phyloP scores from a whole-genome alignment of 2,797 vertebrate species.

The Sebastes hopkinsi region DNA sequence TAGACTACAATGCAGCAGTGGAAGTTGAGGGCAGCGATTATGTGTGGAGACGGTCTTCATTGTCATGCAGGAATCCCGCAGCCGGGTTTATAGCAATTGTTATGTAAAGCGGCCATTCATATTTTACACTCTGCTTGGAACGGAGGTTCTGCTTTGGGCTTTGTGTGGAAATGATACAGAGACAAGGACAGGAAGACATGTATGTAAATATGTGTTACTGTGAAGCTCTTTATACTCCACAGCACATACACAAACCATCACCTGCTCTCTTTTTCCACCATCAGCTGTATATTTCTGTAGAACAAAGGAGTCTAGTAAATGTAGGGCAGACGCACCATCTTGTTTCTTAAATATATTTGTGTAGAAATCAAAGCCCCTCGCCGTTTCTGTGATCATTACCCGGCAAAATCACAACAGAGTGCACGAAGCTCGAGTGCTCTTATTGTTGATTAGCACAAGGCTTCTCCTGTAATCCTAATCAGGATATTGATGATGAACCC shows the following conservation, averaged over 20 bases:
- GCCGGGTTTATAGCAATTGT: constrained; percentile 65
- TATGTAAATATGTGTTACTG: constrained; percentile 33
- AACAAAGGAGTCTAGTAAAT: constrained; percentile 25
- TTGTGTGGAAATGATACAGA: constrained; percentile 47
- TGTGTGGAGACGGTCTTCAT: constrained; percentile 59
- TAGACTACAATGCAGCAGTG: constrained; percentile 43
- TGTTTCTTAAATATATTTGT: constrained; percentile 58
- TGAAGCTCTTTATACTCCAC: neutral
- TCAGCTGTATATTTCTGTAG: constrained; percentile 15
- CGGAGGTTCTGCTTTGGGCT: constrained; percentile 24
- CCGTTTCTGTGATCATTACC: constrained; percentile 38
- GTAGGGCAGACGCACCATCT: constrained; percentile 6
- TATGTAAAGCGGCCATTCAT: constrained; percentile 75
- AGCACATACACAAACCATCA: neutral
- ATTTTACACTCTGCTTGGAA: constrained; percentile 49
- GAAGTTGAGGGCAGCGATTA: constrained; percentile 59
- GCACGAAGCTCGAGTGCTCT: constrained; percentile 54
- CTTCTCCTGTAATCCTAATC: constrained; percentile 62
- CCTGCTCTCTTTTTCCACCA: neutral
- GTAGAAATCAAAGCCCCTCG: constrained; percentile 51
- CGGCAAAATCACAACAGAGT: constrained; percentile 52
- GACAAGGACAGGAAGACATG: constrained; percentile 13
- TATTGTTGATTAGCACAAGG: constrained; percentile 61
- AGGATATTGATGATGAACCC: constrained; percentile 65
- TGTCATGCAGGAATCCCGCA: constrained; percentile 76